These are phyloP conservation scores for Drosophila sechellia DNA, from an alignment of 1,140 invertebrate species.

Conservation along the genomic window DNA sequence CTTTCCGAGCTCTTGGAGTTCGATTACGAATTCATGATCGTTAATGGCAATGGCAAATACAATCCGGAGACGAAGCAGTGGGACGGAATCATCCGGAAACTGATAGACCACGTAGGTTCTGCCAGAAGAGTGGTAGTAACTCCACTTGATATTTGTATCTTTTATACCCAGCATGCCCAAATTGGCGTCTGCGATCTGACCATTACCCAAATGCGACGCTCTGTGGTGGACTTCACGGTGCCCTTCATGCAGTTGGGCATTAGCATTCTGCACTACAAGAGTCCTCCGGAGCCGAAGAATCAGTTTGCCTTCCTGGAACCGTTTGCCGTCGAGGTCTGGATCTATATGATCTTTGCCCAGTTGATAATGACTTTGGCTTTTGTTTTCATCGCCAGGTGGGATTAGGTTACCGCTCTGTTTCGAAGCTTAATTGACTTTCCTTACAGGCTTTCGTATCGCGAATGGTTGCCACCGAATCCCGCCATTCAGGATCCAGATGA, in stretches of 20 bases:
- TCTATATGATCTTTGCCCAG: slow-evolving; percentile 97
- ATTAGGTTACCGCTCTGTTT: no score
- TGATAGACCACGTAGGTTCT: slow-evolving; percentile 90
- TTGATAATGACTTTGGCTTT: slow-evolving; percentile 95
- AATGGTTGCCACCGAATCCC: slow-evolving; percentile 94
- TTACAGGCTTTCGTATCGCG: slow-evolving; percentile 91
- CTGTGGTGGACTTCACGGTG: slow-evolving; percentile 94
- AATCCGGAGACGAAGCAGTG: slow-evolving; percentile 89
- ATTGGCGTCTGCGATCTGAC: slow-evolving; percentile 95
- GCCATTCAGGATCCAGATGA: slow-evolving; percentile 89
- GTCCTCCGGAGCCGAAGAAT: slow-evolving; percentile 94
- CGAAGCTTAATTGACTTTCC: rapidly evolving
- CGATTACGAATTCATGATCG: slow-evolving; percentile 90
- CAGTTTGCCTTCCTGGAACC: slow-evolving; percentile 96
- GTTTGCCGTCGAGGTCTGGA: slow-evolving; percentile 96
- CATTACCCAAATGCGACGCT: slow-evolving; percentile 92
- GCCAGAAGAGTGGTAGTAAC: rapidly evolving
- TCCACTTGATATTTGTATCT: neutral
- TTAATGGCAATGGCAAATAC: slow-evolving; percentile 89
- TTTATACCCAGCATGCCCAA: slow-evolving; percentile 90
- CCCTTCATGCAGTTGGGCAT: slow-evolving; percentile 96
- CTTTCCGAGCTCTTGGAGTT: slow-evolving; percentile 89
- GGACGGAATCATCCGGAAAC: slow-evolving; percentile 93
- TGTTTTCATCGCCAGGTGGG: slow-evolving; percentile 95
- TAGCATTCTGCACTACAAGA: slow-evolving; percentile 94